Evolutionary conservation across 2,797 vertebrate genomes (phyloP), one percentile per base, ranked within the genome.

Genomic region (Gymnoscopelus microlampas): DNA sequence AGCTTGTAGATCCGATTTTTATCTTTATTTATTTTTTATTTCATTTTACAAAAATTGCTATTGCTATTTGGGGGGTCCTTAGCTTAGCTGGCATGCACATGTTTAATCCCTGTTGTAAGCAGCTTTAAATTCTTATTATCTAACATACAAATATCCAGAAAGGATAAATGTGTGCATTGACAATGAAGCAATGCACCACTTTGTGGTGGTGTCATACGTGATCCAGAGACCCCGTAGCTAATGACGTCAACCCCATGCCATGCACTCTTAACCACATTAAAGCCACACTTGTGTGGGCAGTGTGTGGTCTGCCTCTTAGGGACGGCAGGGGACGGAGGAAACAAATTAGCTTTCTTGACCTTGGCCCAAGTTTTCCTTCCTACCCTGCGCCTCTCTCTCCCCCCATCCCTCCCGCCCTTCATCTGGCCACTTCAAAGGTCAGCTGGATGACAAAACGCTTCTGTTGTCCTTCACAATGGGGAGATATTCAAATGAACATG

Each of bases 271-370:
- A 84, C 87, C 86, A 88, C 90, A 92, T 92, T 86, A 92, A 92
- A 92, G 85, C 76, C 82, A 86, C 87, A 81, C 82, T 83, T 80
- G 85, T 87, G 80, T 62, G 89, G 88, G 74, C 86, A 89, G 90
- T 93, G 92, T 94, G 93, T 93, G 93, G 93, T 92, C 91, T 75
- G 83, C 83, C 89, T 90, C 89, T 89, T 71, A 81, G 88, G 85
- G 87, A 90, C 85, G 53, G 79, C 86, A 85, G 89, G 87, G 90
- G 88, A 90, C 71, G 73, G 89, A 90, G 92, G 92, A 92, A 92
- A 93, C 91, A 93, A 94, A 94, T 94, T 92, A 91, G 92, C 92
- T 94, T 91, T 94, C 91, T 93, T 94, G 92, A 94, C 93, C 93
- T 94, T 92, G 92, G 92, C 90, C 89, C 86, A 84, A 90, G 90